A percentile compares a stretch with the other conserved stretches of the same genome.
These are phyloP conservation scores for Strongylocentrotus purpuratus DNA, from an alignment of 35 echinoderm and acorn worm species.

Conservation along the genomic window DNA sequence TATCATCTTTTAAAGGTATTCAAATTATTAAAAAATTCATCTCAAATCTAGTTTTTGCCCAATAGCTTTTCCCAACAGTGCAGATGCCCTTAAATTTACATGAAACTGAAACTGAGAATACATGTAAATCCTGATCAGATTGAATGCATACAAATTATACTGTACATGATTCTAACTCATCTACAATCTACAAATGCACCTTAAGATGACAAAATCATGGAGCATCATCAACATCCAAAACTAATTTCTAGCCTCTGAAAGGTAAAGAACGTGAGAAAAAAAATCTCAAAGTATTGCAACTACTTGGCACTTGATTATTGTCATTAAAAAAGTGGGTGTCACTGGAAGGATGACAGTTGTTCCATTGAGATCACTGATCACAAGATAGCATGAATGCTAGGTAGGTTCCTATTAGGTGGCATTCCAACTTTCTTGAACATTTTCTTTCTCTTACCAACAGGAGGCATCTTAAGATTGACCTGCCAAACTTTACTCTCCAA, in stretches of 20 bases:
- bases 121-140: neutral
- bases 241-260: neutral
- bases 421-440: slow-evolving; percentile 19
- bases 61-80: too few relatives aligned
- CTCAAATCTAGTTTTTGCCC: too few relatives aligned
- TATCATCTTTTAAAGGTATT: too few relatives aligned
- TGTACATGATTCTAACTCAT: neutral
- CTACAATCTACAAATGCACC: neutral
- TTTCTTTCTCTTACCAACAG: slow-evolving; percentile 46
- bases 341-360: neutral
- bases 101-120: neutral
- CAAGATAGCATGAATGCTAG: slow-evolving; percentile 35
- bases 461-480: slow-evolving; percentile 61
- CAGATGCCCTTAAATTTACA: neutral
- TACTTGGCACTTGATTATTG: neutral
- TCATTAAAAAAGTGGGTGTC: neutral
- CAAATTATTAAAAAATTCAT: too few relatives aligned
- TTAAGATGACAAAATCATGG: neutral
- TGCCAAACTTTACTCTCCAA: slow-evolving; percentile 57
- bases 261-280: neutral
- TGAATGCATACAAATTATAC: neutral
- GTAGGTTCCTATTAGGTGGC: neutral
- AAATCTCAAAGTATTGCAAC: neutral
- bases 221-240: neutral
- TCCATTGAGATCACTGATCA: neutral